A percentile compares a stretch with the other conserved stretches of the same genome.
These are phyloP conservation scores for Xanthorhoe spadicearia DNA, from an alignment of 2,888 invertebrate genomes.

Conservation along the genomic window DNA sequence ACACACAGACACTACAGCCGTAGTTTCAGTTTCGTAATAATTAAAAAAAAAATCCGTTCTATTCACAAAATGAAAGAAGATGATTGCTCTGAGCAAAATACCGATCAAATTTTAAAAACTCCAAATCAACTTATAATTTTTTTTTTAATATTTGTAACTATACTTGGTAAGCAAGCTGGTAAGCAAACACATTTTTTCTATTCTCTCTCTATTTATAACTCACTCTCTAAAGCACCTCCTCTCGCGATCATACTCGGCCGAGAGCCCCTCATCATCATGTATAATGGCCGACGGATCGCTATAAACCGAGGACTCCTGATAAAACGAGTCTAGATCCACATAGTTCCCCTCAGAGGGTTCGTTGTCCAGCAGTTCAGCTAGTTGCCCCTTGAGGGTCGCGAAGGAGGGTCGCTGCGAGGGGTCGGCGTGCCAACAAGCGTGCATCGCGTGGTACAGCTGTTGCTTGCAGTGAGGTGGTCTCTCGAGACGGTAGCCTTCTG, in stretches of 20 bases:
- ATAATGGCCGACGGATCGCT: slow-evolving; percentile 82
- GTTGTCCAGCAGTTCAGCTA: slow-evolving; percentile 86
- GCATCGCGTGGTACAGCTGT: slow-evolving; percentile 79
- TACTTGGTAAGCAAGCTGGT: too few species aligned
- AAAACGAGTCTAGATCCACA: slow-evolving; percentile 88
- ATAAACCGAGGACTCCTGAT: slow-evolving; percentile 86
- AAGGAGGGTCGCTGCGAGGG: slow-evolving; percentile 90
- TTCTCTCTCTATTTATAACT: slow-evolving; percentile 55
- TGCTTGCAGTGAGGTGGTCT: slow-evolving; percentile 92
- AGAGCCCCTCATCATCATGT: slow-evolving; percentile 78
- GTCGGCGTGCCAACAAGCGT: slow-evolving; percentile 87
- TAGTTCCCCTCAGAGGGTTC: slow-evolving; percentile 87
- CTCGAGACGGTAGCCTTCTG: slow-evolving; percentile 91
- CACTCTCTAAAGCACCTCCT: slow-evolving; percentile 77
- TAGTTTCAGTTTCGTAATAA: too few species aligned
- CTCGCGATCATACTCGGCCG: slow-evolving; percentile 79
- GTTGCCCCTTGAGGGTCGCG: slow-evolving; percentile 83
- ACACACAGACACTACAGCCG: too few species aligned
- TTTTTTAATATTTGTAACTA: too few species aligned
- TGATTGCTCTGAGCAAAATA: too few species aligned
- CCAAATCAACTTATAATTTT: too few species aligned
- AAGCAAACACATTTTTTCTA: too few species aligned
- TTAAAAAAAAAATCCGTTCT: too few species aligned
- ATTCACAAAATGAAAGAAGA: too few species aligned
- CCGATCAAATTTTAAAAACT: too few species aligned